Percentiles rank a stretch among this genome's conserved stretches.
Conservation (phyloP, 2,888 invertebrate genomes). For the Xiphydria camelus region DNA sequence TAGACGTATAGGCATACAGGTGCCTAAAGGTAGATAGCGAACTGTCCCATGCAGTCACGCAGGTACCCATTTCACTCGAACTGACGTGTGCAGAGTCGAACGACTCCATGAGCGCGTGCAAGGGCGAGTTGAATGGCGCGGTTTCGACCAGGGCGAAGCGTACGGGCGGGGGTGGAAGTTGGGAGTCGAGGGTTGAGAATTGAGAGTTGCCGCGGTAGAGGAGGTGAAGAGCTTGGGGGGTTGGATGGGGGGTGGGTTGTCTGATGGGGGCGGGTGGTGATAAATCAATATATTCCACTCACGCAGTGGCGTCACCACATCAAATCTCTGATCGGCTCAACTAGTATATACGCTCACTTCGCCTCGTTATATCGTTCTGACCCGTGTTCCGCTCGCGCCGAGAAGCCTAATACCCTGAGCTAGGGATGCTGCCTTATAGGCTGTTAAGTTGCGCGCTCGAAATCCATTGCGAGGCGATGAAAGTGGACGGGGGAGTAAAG, state of each 20-base stretch:
- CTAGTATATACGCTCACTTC: conserved; percentile 22
- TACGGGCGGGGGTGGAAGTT: conserved; percentile 2
- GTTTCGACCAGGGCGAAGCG: conserved; percentile 1
- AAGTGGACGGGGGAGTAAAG: no score
- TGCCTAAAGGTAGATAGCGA: no score
- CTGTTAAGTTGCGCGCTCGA: no score
- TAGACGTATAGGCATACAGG: no score
- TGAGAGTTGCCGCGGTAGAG: conserved; percentile 1
- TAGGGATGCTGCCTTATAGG: no score
- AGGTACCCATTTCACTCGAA: no score
- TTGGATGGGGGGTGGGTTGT: background rate
- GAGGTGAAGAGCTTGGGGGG: conserved; percentile 14
- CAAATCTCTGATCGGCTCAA: conserved; percentile 32
- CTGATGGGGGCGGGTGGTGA: conserved; percentile 23
- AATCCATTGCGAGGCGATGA: no score
- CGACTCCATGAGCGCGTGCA: no score
- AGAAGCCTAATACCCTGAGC: background rate
- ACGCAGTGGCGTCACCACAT: conserved; percentile 46
- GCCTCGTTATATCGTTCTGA: conserved; percentile 20
- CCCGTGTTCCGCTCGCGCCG: background rate
- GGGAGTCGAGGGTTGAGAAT: conserved; percentile 7
- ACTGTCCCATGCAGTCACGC: no score
- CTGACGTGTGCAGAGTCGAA: no score
- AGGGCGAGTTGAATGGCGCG: conserved; percentile 13
- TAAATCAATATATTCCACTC: conserved; percentile 53